Conservation (phyloP, 2,797 vertebrate species). For the Schizopygopsis malacanthus region DNA sequence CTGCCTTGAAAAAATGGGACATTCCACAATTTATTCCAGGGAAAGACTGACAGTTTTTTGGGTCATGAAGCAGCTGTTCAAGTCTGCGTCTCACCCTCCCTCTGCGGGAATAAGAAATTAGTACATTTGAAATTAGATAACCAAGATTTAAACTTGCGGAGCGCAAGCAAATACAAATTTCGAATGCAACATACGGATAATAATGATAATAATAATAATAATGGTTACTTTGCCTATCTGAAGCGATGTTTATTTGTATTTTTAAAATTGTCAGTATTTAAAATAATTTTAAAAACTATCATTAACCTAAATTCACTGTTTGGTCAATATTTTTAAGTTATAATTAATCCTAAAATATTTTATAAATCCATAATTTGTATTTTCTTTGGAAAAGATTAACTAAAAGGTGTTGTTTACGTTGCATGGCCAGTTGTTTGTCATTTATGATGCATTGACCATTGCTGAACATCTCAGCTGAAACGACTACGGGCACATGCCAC, state of each 20-base stretch:
- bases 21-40: conserved; percentile 92
- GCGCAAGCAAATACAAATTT: conserved; percentile 62
- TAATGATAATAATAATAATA: not conserved
- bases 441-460: conserved; percentile 4
- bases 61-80: conserved; percentile 91
- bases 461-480: conserved; percentile 2
- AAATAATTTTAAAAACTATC: not conserved
- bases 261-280: not conserved
- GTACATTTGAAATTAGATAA: conserved; percentile 90
- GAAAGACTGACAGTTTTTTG: conserved; percentile 94
- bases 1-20: conserved; percentile 75
- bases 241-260: not conserved
- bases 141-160: conserved; percentile 78
- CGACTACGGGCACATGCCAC: conserved; percentile 17
- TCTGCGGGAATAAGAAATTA: conserved; percentile 88
- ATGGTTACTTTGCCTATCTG: not conserved
- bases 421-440: not conserved
- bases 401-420: not conserved
- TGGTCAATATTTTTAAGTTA: not conserved
- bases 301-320: conserved; percentile 1
- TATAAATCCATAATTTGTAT: not conserved
- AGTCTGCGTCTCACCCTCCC: conserved; percentile 77
- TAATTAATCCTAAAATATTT: not conserved
- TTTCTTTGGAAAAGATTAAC: not conserved
- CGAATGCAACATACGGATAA: conserved; percentile 58